Conservation (phyloP, 2,797 vertebrate genomes). For the Iguana delicatissima region DNA sequence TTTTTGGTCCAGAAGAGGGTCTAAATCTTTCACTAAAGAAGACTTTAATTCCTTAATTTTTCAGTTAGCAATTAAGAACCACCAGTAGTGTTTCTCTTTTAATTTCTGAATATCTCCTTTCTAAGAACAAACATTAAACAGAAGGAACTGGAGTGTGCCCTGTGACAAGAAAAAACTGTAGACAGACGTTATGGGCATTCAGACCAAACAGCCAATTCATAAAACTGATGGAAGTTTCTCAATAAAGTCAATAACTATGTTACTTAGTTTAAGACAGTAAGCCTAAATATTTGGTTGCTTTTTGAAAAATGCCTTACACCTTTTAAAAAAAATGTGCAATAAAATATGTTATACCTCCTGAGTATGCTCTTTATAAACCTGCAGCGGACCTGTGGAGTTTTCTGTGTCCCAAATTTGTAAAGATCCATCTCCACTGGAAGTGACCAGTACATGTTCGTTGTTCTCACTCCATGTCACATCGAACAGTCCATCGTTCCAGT, state of each 20-base stretch:
- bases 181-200: neutral
- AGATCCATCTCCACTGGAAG: conserved; percentile 93
- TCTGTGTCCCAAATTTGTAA: conserved; percentile 94
- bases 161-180: neutral
- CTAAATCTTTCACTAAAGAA: no score
- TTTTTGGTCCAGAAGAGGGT: no score
- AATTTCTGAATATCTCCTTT: neutral
- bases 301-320: neutral
- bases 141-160: neutral
- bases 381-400: conserved; percentile 86
- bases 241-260: neutral
- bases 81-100: neutral
- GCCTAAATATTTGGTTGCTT: neutral
- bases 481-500: conserved; percentile 94
- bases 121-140: neutral
- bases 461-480: conserved; percentile 95
- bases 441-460: conserved; percentile 91
- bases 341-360: conserved; percentile 85
- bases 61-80: neutral
- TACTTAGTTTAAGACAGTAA: neutral
- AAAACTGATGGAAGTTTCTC: neutral
- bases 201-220: neutral
- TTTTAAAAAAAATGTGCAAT: neutral
- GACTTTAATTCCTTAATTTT: neutral
- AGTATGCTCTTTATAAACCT: conserved; percentile 89